These are phyloP conservation scores for Semibalanus balanoides DNA, from an alignment of 1,140 invertebrate genomes.

Conservation along the genomic window DNA sequence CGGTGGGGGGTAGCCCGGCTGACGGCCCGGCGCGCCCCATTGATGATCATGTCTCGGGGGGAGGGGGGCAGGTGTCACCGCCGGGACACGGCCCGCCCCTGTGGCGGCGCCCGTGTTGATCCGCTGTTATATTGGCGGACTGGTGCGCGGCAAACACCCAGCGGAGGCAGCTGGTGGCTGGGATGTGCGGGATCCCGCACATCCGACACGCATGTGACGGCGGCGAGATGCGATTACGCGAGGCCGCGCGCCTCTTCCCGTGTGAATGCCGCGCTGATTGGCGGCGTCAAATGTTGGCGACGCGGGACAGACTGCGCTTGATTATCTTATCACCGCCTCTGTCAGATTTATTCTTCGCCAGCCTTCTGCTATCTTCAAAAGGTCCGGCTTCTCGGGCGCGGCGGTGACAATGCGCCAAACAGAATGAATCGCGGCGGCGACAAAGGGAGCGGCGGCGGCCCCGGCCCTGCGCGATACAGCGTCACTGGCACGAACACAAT, in stretches of 20 bases:
- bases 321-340: neutral
- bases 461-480: neutral
- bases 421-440: neutral
- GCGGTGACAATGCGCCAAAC: neutral
- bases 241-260: neutral
- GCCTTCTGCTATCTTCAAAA: neutral
- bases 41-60: neutral
- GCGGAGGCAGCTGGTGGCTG: neutral
- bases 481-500: neutral
- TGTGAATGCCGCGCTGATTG: neutral
- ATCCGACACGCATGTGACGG: neutral
- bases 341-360: conserved; percentile 2
- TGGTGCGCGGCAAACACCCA: neutral
- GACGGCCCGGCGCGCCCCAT: neutral
- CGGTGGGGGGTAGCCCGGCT: too few species aligned
- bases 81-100: neutral
- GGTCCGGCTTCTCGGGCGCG: neutral
- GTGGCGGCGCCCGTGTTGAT: neutral
- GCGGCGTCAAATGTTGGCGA: neutral
- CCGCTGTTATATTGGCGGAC: neutral
- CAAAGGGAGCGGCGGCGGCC: neutral
- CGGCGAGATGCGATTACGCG: neutral
- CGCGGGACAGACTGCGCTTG: neutral
- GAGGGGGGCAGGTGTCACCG: neutral
- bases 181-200: neutral